Evolutionary conservation across 1,140 invertebrate genomes (phyloP).

Genomic region (Pentalonia nigronervosa): DNA sequence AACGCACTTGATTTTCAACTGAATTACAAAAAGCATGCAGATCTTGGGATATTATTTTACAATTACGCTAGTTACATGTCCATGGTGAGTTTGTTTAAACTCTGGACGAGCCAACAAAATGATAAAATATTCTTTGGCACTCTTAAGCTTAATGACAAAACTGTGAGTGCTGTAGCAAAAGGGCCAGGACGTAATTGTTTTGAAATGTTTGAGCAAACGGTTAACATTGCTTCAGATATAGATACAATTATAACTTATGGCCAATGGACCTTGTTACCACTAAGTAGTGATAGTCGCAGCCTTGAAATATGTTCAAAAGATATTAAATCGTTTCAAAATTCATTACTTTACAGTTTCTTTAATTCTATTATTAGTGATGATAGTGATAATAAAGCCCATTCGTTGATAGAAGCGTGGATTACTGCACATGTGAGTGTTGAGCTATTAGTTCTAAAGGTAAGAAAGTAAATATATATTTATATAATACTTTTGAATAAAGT

Average conservation of each 20-base stretch:
- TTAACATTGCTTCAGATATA: neutral
- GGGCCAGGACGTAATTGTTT: neutral
- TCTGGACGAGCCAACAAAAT: neutral
- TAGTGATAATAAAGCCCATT: neutral
- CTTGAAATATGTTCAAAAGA: slow-evolving; percentile 39
- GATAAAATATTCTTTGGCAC: slow-evolving; percentile 51
- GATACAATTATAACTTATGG: neutral
- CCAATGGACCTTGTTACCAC: neutral
- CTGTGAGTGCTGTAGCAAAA: slow-evolving; percentile 12
- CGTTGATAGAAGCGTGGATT: neutral
- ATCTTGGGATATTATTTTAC: neutral
- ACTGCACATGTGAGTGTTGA: slow-evolving; percentile 31
- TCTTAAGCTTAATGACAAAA: neutral
- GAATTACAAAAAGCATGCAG: neutral
- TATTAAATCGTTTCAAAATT: neutral
- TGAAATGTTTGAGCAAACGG: neutral
- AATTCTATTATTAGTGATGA: neutral
- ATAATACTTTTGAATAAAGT: neutral
- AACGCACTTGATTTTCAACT: slow-evolving; percentile 17
- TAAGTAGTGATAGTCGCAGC: neutral
- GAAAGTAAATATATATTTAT: neutral
- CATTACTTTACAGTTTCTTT: neutral
- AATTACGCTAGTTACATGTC: neutral
- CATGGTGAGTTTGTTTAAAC: neutral
- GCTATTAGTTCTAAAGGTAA: slow-evolving; percentile 46